Evolutionary conservation across 2,113 vertebrate species (phyloP), one percentile per base, ranked within the genome.

Genomic region (Boulengeromyrus knoepffleri): DNA sequence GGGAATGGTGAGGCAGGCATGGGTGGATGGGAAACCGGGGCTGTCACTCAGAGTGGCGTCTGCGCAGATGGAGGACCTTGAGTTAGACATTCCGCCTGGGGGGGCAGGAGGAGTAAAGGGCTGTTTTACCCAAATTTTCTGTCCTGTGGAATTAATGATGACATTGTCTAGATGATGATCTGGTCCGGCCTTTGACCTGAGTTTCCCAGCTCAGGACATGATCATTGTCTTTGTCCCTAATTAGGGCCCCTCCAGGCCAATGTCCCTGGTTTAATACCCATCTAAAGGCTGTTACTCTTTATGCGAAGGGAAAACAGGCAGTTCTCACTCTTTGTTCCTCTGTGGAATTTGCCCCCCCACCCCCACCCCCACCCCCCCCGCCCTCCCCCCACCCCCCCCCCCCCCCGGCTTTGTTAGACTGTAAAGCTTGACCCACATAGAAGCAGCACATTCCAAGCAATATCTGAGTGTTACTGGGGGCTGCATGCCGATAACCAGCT

Each of bases 71-170:
- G 12, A 86, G 47, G 84, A 46, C 6, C n/a, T 49, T 13, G 4
- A 42, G n/a, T 27, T n/a, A 86, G 21, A 47, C 47, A 3, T 19
- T 86, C 12, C 0, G 19, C 45, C 10, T n/a, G 45, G 84, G 45
- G 84, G 24, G 45, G n/a, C 45, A 45, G 15, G 4, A 86, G 46
- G 84, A 50, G 45, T n/a, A 17, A 10, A n/a, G 45, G 45, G 84
- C 84, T 50, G 46, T 86, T 85, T 50, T 50, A 50, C 24, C 42
- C 45, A 50, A 93, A 91, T 95, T 94, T 91, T n/a, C 84, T 91
- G 47, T 27, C 24, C 58, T 62, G 58, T 66, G 62, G 62, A 31
- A 5, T 31, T 77, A 3, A 77, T 36, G 36, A 36, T 77, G 13
- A 77, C 36, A 7, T 39, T 77, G 31, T 77, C 31, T 39, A 1